Percentiles rank a stretch among this genome's conserved stretches.
phyloP scores from a whole-genome alignment of 2,113 vertebrate genomes.

The Paratilapia polleni region DNA sequence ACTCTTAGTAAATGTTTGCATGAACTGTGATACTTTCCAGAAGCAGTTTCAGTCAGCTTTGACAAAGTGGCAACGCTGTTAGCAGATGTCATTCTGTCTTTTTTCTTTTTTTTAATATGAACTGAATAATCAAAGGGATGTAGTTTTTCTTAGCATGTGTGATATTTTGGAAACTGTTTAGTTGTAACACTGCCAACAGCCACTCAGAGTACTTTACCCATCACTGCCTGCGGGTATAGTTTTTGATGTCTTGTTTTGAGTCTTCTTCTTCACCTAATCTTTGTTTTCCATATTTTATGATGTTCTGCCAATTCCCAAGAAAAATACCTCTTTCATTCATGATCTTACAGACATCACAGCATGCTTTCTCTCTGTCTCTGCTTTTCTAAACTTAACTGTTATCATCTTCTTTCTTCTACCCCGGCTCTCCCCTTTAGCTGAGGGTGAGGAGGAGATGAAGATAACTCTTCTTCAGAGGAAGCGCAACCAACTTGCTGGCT shows the following conservation, averaged over 20 bases:
- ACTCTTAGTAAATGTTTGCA: background rate
- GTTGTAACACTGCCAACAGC: constrained; percentile 1
- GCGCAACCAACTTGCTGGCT: constrained; percentile 87
- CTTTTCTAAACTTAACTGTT: background rate
- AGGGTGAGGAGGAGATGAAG: constrained; percentile 60
- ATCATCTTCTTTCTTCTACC: background rate
- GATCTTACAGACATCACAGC: background rate
- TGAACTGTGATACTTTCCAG: background rate
- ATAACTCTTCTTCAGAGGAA: constrained; percentile 81
- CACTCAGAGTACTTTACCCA: background rate
- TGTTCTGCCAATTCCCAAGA: constrained; percentile 6
- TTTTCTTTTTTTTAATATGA: no score
- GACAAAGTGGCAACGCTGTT: background rate
- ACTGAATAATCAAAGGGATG: background rate
- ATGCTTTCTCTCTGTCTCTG: background rate
- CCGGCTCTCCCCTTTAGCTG: background rate
- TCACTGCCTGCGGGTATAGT: constrained; percentile 4
- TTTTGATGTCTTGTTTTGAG: constrained; percentile 41
- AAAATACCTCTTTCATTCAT: background rate
- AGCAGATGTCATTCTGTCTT: background rate
- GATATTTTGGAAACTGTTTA: constrained; percentile 9
- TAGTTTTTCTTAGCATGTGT: background rate
- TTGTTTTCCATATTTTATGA: constrained; percentile 8
- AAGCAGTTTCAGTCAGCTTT: background rate
- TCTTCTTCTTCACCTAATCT: constrained; percentile 12